Conservation (phyloP, 1,140 invertebrate species). For the Philotrypesis tridentata region DNA sequence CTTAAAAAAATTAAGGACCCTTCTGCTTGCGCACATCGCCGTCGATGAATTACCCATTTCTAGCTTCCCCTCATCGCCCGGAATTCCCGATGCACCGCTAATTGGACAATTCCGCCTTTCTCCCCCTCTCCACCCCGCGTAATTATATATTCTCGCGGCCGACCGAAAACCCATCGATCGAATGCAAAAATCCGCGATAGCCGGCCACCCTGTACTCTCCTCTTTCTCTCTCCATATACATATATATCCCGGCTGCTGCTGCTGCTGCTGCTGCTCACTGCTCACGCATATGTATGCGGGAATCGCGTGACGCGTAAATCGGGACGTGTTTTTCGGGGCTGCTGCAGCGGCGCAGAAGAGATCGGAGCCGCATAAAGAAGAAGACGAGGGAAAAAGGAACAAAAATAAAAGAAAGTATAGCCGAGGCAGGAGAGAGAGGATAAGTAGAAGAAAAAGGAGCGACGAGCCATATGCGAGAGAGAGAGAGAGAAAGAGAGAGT, state of each 20-base stretch:
- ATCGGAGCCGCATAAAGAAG: no score
- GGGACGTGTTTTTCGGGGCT: constrained; percentile 54
- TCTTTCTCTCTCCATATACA: no score
- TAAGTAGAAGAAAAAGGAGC: constrained; percentile 1
- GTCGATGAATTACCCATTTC: no score
- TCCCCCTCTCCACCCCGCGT: not conserved
- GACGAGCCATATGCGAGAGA: not conserved
- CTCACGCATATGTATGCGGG: constrained; percentile 53
- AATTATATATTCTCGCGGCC: not conserved
- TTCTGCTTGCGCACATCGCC: no score
- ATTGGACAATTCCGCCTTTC: not conserved
- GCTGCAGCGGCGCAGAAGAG: no score
- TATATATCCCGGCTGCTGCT: no score
- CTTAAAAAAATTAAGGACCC: no score
- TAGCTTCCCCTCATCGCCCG: not conserved
- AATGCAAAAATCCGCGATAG: not conserved
- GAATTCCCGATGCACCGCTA: not conserved
- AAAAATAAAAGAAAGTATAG: constrained; percentile 21
- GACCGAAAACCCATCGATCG: not conserved
- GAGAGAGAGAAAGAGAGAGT: no score
- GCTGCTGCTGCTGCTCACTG: not conserved
- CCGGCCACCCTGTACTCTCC: not conserved
- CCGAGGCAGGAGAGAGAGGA: not conserved
- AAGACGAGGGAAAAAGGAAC: constrained; percentile 37
- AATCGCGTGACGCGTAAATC: constrained; percentile 60